These are phyloP conservation scores for Gallinago undulata DNA, from an alignment of 2,113 vertebrate species.

Conservation along the genomic window DNA sequence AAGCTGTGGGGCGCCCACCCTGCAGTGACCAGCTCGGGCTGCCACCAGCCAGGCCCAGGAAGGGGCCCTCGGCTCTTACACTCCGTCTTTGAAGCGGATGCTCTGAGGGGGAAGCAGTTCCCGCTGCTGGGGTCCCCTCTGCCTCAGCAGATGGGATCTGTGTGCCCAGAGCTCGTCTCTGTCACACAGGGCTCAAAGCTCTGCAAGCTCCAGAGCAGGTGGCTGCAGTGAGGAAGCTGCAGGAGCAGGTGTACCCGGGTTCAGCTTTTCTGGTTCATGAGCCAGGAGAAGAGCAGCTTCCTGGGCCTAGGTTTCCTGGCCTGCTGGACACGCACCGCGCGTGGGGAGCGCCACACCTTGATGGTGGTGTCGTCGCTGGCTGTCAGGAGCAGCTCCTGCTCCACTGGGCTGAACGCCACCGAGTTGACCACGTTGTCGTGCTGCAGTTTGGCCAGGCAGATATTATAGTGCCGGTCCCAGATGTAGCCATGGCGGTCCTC, in stretches of 20 bases:
- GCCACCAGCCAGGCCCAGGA: not conserved
- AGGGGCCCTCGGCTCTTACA: fast-evolving
- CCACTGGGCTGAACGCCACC: constrained; percentile 90
- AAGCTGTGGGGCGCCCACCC: constrained; percentile 9
- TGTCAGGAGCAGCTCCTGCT: constrained; percentile 93
- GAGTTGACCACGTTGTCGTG: constrained; percentile 96
- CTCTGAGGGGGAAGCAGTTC: not conserved
- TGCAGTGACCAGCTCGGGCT: not conserved
- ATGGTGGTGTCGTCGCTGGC: constrained; percentile 93
- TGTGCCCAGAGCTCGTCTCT: not conserved
- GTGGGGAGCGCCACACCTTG: constrained; percentile 93
- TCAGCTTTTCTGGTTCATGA: constrained; percentile 77
- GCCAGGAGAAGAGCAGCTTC: constrained; percentile 81
- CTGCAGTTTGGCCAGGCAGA: constrained; percentile 90
- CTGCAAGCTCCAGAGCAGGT: constrained; percentile 17
- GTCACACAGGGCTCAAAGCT: constrained; percentile 1
- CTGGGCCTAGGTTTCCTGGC: constrained; percentile 47
- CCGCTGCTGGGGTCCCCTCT: not conserved
- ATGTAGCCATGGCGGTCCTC: constrained; percentile 96
- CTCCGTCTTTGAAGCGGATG: not conserved
- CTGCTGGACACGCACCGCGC: constrained; percentile 74
- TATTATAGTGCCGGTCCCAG: constrained; percentile 98
- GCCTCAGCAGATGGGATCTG: not conserved
- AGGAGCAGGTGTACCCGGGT: not conserved
- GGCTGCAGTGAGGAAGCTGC: constrained; percentile 32